Evolutionary conservation across 2,113 vertebrate species (phyloP), one percentile per base, ranked within the genome.

Genomic region (Melanerpes formicivorus): DNA sequence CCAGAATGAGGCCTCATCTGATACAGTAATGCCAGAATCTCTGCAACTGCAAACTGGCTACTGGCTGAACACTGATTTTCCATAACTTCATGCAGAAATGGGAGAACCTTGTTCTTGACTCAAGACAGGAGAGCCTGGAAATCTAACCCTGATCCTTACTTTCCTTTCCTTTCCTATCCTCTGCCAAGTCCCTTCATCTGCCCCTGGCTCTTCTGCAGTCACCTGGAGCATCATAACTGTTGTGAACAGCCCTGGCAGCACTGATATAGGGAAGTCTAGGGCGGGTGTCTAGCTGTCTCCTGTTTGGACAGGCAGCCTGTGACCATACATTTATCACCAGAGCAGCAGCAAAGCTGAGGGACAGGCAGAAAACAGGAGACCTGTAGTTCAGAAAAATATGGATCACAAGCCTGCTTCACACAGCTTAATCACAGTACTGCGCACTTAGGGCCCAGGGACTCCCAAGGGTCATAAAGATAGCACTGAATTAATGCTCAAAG

Each of bases 291-390:
- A 27, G 64, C 62, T 84, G 72, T 63, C 27, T 85, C 59, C 50
- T 74, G 26, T 54, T 17, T 26, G 50, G 27, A 44, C 0, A 1
- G n/a, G 56, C 26, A 81, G 54, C 29, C 26, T 1, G 0, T n/a
- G 71, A 54, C 42, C 27, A 40, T 0, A 0, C 6, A 16, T 18
- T 66, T 62, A 37, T 19, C 56, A 52, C 4, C 0, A 14, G n/a
- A 90, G 48, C 30, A 84, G 59, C 79, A 58, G 46, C 48, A 80
- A 64, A 48, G 55, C 60, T 30, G 54, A 65, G 29, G 34, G 37
- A 70, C n/a, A 64, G 13, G 10, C 25, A 44, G 37, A 11, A 65
- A 72, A 62, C 0, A 0, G 42, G 48, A 58, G 40, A 65, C 6
- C 9, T 1, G 14, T 27, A 25, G 50, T 37, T 74, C 67, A 32